A percentile compares a stretch with the other conserved stretches of the same genome.
Conservation (phyloP, 2,113 vertebrate species). For the Lepus americanus region DNA sequence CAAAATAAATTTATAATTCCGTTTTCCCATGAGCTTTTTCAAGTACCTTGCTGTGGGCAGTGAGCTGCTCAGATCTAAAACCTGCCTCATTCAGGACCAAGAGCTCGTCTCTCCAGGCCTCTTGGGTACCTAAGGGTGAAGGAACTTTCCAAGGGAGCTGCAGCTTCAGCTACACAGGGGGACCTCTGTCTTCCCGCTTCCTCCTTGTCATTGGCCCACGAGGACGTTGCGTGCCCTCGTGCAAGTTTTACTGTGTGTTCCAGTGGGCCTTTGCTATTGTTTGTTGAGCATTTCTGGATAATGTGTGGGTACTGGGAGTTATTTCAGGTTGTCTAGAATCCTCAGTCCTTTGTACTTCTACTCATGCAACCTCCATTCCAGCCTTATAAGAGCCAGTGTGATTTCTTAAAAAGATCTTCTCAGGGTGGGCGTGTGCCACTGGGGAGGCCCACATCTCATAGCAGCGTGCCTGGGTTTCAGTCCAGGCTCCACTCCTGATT, state of each 20-base stretch:
- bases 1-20: too few species aligned
- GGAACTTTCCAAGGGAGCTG: not conserved
- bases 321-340: conserved; percentile 28
- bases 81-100: not conserved
- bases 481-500: too few species aligned
- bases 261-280: not conserved
- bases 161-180: not conserved
- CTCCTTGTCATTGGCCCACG: not conserved
- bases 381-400: not conserved
- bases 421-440: too few species aligned
- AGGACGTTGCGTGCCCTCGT: not conserved
- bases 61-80: not conserved
- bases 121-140: not conserved
- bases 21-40: too few species aligned
- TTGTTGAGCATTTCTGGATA: conserved; percentile 15
- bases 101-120: not conserved
- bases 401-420: not conserved
- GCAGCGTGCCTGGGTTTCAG: too few species aligned
- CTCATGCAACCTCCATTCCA: not conserved
- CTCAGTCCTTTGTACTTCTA: not conserved
- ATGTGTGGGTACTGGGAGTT: not conserved
- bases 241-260: not conserved
- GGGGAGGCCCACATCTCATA: too few species aligned
- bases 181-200: not conserved
- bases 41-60: not conserved